phyloP scores from a whole-genome alignment of 2,113 vertebrate species.

The Holacanthus passer region DNA sequence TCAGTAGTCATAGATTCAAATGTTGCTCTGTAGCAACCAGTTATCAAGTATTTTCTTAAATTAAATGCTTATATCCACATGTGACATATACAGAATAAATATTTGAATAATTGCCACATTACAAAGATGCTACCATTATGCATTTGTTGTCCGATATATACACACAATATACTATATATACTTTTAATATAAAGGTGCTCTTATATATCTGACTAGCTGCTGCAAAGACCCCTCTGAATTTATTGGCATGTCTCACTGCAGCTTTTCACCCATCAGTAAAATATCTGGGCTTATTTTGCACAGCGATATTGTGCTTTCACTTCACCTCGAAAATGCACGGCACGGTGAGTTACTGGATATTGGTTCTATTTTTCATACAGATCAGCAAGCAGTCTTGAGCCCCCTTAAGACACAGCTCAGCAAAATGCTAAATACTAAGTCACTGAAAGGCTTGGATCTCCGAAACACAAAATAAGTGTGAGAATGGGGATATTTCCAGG shows the following conservation, averaged over 20 bases:
- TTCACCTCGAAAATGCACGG: background rate
- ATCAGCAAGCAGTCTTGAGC: slow-evolving; percentile 1
- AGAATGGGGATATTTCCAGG: background rate
- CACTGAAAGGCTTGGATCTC: background rate
- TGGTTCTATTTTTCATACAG: background rate
- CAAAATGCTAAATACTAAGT: slow-evolving; percentile 18
- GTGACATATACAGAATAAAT: no score
- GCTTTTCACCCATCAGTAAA: background rate
- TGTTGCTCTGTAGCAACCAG: background rate
- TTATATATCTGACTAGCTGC: background rate
- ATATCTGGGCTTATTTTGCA: background rate
- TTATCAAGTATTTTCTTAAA: background rate
- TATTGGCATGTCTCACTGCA: background rate
- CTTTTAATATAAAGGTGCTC: background rate
- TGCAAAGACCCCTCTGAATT: background rate
- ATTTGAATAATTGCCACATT: no score
- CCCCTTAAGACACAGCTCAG: slow-evolving; percentile 22
- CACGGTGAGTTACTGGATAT: background rate
- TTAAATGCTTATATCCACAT: background rate
- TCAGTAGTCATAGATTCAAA: background rate
- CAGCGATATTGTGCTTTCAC: background rate
- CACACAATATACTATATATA: no score
- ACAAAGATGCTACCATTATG: no score
- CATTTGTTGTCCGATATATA: no score
- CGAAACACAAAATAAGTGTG: background rate